Percentiles rank a stretch among this genome's conserved stretches.
phyloP scores from a whole-genome alignment of 1,140 invertebrate species.

The Cataglyphis hispanica region DNA sequence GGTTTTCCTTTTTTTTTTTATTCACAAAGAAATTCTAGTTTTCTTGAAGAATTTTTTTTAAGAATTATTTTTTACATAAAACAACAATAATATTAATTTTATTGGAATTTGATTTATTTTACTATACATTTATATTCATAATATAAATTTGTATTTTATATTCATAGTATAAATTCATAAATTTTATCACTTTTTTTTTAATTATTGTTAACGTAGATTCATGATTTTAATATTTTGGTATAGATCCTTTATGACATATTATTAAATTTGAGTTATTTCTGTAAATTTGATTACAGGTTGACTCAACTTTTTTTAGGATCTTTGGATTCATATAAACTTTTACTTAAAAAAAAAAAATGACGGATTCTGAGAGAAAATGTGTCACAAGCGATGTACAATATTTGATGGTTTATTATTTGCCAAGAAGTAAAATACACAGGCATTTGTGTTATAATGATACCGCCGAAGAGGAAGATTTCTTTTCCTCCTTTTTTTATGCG shows the following conservation, averaged over 20 bases:
- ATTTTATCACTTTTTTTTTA: too few species aligned
- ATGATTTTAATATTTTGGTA: too few species aligned
- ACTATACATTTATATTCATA: too few species aligned
- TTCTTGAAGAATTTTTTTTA: too few species aligned
- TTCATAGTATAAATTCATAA: too few species aligned
- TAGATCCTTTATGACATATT: not conserved
- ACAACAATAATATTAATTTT: too few species aligned
- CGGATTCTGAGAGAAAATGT: not conserved
- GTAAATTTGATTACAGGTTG: not conserved
- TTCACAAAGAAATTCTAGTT: too few species aligned
- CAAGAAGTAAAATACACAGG: conserved; percentile 78
- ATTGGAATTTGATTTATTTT: too few species aligned
- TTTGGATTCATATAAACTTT: not conserved
- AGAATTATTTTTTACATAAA: not conserved
- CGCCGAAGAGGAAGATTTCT: conserved; percentile 61
- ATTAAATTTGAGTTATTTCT: not conserved
- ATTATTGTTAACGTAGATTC: too few species aligned
- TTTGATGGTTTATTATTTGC: conserved; percentile 76
- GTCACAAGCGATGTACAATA: conserved; percentile 64
- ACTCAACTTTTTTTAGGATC: not conserved
- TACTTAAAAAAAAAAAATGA: not conserved
- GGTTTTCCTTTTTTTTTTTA: not conserved
- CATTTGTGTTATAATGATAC: conserved; percentile 76
- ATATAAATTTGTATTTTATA: too few species aligned
- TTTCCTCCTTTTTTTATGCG: conserved; percentile 49